Base-by-base conservation (phyloP, 2,888 invertebrate genomes). In the Tiliacea aurago region DNA sequence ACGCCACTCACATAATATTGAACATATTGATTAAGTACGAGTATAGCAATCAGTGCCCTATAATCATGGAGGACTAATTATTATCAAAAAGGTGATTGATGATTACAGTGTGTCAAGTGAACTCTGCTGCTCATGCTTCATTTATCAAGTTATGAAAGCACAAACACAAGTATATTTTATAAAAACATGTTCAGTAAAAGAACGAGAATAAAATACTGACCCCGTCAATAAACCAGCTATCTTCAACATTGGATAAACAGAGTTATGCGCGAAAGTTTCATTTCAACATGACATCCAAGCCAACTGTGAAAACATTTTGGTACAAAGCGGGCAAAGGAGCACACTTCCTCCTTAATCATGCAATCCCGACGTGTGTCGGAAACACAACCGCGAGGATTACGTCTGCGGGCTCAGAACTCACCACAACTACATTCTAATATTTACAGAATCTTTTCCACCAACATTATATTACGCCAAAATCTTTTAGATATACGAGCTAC, bases 331-430 rank as follows among this genome's bases (percentile, higher is more conserved):
- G 82, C 69, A 83, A 84, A 85, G 84, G 80, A 84, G 47, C 78
- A 72, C 70, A 66, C 62, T 83, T 79, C 72, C 78, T 84, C 84
- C 86, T 91, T 90, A 91, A 92, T 91, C 91, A 90, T 88, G 86
- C 86, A 86, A 87, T 86, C 81, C 84, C 82, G 87, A 88, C 90
- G 87, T 87, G 86, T 89, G 90, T 88, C 88, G 84, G 84, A 86
- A 85, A 81, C 82, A 82, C 69, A 76, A 81, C 84, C 85, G 74
- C 84, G 73, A 78, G 84, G 84, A 89, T 89, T 90, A 91, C 86
- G 75, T 78, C 81, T 83, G 83, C 76, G 75, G 73, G 81, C 67
- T 78, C 73, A 76, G 75, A 72, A 80, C 67, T 78, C 73, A 76
- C 85, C 80, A 83, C 79, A 33, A 76, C 67, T 74, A 79, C 73